phyloP scores from a whole-genome alignment of 2,797 vertebrate genomes.

The Microchirus variegatus region DNA sequence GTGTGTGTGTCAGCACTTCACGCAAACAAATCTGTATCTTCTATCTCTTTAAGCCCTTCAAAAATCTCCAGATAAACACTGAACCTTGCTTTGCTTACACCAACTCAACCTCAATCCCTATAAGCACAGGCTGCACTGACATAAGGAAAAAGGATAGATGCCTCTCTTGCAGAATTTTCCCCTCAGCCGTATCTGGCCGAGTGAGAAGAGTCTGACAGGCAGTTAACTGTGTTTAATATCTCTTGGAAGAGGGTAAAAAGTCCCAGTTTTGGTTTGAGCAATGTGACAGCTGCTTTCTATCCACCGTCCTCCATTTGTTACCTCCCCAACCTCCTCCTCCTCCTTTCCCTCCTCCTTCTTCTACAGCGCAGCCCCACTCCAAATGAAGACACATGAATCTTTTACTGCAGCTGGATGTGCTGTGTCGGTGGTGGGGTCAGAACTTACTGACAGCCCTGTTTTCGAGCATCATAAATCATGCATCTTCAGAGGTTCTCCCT shows the following conservation, averaged over 20 bases:
- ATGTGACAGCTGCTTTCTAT: conserved; percentile 39
- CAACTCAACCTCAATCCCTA: conserved; percentile 18
- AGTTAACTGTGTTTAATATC: conserved; percentile 60
- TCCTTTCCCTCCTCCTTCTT: neutral
- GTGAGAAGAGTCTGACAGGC: conserved; percentile 40
- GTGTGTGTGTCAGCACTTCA: too few relatives aligned
- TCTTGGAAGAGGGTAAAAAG: conserved; percentile 38
- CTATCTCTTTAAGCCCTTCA: neutral
- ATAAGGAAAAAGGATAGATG: conserved; percentile 19
- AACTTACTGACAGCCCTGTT: conserved; percentile 19
- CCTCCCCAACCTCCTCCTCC: neutral
- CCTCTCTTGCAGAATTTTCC: conserved; percentile 11
- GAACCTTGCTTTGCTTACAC: neutral
- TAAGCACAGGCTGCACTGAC: conserved; percentile 23
- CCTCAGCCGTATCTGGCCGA: conserved; percentile 9
- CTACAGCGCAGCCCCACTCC: conserved; percentile 8
- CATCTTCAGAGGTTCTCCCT: conserved; percentile 9
- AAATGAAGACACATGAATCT: conserved; percentile 33
- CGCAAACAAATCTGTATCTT: too few relatives aligned
- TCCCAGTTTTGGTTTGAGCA: conserved; percentile 50
- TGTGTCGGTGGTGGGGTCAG: conserved; percentile 34
- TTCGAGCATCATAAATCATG: conserved; percentile 28
- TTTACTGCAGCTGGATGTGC: conserved; percentile 11
- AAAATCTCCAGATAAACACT: conserved; percentile 12
- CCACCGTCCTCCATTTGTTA: conserved; percentile 23